These are phyloP conservation scores for Pangasius macronema DNA, from an alignment of 2,797 vertebrate species.

Conservation along the genomic window DNA sequence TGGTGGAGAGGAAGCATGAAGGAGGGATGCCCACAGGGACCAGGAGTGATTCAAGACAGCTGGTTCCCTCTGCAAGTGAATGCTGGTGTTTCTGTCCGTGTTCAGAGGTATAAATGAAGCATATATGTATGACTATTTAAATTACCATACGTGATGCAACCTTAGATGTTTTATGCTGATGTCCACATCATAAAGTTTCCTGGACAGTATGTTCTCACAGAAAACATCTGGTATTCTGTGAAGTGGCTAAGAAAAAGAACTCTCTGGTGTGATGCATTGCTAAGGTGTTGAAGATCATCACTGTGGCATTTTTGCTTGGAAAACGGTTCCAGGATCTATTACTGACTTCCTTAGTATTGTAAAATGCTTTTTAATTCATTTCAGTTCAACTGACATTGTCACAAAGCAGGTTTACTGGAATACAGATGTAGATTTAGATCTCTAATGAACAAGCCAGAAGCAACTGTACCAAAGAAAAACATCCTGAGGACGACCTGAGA, in stretches of 20 bases:
- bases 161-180: conserved; percentile 14
- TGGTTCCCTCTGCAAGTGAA: conserved; percentile 30
- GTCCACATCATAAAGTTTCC: background rate
- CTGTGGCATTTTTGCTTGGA: conserved; percentile 77
- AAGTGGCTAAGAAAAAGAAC: conserved; percentile 59
- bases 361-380: background rate
- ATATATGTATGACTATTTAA: background rate
- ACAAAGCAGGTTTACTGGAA: background rate
- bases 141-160: background rate
- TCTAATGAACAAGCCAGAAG: background rate
- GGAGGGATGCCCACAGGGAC: conserved; percentile 45
- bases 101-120: background rate
- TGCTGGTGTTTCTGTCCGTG: conserved; percentile 13
- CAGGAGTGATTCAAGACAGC: conserved; percentile 55
- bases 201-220: background rate
- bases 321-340: conserved; percentile 65
- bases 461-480: background rate
- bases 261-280: background rate
- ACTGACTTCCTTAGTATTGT: background rate
- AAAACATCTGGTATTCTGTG: conserved; percentile 7
- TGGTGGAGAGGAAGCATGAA: conserved; percentile 40
- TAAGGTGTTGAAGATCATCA: conserved; percentile 59
- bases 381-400: background rate
- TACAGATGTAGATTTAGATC: background rate
- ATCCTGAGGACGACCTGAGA: background rate